Percentiles rank a stretch among this genome's conserved stretches.
These are phyloP conservation scores for Aromia moschata DNA, from an alignment of 2,888 invertebrate genomes.

Conservation along the genomic window DNA sequence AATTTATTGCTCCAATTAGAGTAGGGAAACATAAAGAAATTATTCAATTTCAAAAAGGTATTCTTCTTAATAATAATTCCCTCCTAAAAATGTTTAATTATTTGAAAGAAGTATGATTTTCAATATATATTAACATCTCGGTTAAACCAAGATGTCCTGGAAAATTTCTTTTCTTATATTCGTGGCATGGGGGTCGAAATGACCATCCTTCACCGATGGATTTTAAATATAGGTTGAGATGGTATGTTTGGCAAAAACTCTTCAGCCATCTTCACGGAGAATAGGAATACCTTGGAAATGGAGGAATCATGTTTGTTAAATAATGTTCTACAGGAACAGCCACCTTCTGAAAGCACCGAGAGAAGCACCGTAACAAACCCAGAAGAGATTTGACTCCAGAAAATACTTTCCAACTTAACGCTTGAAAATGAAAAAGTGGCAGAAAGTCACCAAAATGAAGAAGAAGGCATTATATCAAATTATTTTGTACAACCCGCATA, in stretches of 20 bases:
- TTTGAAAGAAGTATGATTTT: slow-evolving; percentile 39
- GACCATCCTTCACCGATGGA: slow-evolving; percentile 46
- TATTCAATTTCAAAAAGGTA: slow-evolving; percentile 36
- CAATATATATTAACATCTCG: slow-evolving; percentile 40
- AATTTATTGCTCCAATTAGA: background rate
- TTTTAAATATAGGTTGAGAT: slow-evolving; percentile 27
- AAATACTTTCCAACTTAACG: background rate
- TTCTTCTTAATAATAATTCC: slow-evolving; percentile 32
- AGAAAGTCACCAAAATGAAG: background rate
- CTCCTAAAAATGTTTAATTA: slow-evolving; percentile 27
- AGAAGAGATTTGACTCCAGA: background rate
- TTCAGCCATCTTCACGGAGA: slow-evolving; percentile 2
- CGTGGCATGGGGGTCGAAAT: slow-evolving; percentile 45
- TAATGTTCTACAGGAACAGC: too few species aligned
- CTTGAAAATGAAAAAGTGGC: background rate
- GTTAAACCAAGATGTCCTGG: slow-evolving; percentile 42
- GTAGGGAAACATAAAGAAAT: slow-evolving; percentile 29
- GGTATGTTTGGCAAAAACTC: slow-evolving; percentile 15
- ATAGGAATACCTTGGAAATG: slow-evolving; percentile 10
- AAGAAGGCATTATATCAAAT: background rate
- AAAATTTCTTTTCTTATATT: slow-evolving; percentile 49
- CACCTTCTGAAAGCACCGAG: too few species aligned
- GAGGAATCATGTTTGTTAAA: slow-evolving; percentile 2
- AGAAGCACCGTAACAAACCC: background rate
- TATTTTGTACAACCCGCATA: background rate